Evolutionary conservation across 2,113 vertebrate species (phyloP).

Genomic region (Sciurus niger): DNA sequence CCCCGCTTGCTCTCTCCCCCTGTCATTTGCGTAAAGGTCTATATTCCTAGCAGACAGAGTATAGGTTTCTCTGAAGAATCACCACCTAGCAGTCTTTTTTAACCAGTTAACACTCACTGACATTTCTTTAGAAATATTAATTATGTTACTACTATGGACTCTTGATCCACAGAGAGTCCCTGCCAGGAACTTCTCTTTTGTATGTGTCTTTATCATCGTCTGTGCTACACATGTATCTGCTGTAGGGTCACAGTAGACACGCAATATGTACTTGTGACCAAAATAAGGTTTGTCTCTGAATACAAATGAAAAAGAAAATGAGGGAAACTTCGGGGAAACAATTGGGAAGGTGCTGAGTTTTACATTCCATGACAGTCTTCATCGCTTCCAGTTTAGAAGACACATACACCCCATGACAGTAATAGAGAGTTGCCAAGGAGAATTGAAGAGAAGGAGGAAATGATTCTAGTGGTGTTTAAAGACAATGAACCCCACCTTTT

Average conservation of each 20-base stretch:
- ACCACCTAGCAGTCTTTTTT: background rate
- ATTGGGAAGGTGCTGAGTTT: background rate
- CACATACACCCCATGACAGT: too few species aligned
- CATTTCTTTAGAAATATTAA: background rate
- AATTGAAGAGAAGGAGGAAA: background rate
- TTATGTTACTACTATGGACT: background rate
- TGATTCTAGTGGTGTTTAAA: background rate
- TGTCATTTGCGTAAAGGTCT: background rate
- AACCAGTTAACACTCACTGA: background rate
- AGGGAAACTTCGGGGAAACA: background rate
- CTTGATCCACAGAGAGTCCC: background rate
- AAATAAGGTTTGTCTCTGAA: background rate
- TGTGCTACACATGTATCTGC: background rate
- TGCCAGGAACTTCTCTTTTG: background rate
- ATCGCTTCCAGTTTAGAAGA: background rate
- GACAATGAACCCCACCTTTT: background rate
- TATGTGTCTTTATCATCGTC: background rate
- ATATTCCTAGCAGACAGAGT: background rate
- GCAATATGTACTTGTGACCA: background rate
- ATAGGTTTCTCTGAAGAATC: background rate
- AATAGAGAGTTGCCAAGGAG: background rate
- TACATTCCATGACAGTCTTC: background rate
- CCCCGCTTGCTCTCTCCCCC: background rate
- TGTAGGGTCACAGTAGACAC: background rate
- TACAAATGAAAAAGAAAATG: background rate